Conservation (phyloP, 1,140 invertebrate species). For the Rhopalosiphum padi region DNA sequence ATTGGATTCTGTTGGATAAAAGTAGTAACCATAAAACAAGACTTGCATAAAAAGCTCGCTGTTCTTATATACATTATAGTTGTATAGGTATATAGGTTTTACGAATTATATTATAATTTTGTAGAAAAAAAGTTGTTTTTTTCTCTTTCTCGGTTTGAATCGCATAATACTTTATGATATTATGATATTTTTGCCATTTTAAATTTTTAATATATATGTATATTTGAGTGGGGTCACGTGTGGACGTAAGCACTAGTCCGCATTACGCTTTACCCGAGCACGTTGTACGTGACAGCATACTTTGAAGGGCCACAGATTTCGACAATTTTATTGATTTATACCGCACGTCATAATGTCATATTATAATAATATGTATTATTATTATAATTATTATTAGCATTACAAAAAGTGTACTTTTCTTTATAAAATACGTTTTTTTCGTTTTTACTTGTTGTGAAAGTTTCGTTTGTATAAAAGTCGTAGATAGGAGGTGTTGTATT, state of each 20-base stretch:
- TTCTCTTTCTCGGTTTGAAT: background rate
- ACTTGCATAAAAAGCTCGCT: too few species aligned
- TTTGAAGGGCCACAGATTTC: background rate
- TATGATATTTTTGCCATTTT: background rate
- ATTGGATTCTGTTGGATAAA: background rate
- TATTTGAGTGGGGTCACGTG: background rate
- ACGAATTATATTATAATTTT: background rate
- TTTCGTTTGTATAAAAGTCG: background rate
- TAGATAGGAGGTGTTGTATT: background rate
- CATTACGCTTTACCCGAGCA: background rate
- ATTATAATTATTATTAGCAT: background rate
- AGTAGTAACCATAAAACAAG: too few species aligned
- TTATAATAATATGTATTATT: background rate
- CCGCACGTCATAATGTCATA: background rate
- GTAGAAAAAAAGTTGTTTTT: background rate
- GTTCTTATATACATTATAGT: too few species aligned
- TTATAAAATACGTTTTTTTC: background rate
- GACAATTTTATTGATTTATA: background rate
- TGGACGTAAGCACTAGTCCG: background rate
- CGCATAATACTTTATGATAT: background rate
- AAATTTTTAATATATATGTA: conserved; percentile 16
- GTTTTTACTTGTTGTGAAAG: background rate
- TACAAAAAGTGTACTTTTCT: background rate
- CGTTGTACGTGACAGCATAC: background rate
- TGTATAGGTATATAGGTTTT: background rate